Conservation (phyloP, 2,888 invertebrate genomes). For the Agrilus biguttatus region DNA sequence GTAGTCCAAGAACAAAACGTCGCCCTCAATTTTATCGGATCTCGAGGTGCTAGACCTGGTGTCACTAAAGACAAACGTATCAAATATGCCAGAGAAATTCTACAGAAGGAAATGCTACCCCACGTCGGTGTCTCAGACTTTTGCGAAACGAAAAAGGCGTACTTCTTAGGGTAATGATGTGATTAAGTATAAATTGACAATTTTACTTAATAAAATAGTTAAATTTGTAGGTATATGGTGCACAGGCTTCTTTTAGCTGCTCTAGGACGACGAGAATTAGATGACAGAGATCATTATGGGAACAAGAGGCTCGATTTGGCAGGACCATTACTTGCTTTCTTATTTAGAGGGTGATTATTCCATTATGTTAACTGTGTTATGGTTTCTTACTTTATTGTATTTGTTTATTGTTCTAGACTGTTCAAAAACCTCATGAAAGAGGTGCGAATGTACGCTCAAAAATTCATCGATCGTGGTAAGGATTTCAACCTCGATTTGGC, state of each 20-base stretch:
- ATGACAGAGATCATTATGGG: conserved; percentile 99
- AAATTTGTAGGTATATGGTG: conserved; percentile 74
- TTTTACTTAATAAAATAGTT: neutral
- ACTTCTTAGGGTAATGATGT: conserved; percentile 62
- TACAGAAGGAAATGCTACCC: conserved; percentile 99
- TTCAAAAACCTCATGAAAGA: conserved; percentile 95
- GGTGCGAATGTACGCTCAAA: conserved; percentile 96
- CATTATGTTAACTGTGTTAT: neutral
- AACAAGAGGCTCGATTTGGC: conserved; percentile 97
- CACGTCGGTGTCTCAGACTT: conserved; percentile 99
- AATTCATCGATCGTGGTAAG: conserved; percentile 96
- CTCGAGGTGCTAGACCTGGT: conserved; percentile 92
- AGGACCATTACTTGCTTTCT: conserved; percentile 89
- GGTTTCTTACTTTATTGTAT: neutral
- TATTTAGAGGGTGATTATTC: conserved; percentile 67
- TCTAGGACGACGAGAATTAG: conserved; percentile 88
- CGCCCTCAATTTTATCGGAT: conserved; percentile 96
- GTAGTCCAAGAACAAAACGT: conserved; percentile 99
- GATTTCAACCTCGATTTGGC: conserved; percentile 95
- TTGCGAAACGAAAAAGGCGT: conserved; percentile 99
- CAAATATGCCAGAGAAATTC: conserved; percentile 97
- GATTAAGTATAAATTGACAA: neutral
- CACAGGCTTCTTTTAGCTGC: conserved; percentile 89
- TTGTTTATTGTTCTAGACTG: conserved; percentile 34
- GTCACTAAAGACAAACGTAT: conserved; percentile 98